Percentiles rank a stretch among this genome's conserved stretches.
Conservation (phyloP, 1,140 invertebrate species). For the Leptestheria dahalacensis region DNA sequence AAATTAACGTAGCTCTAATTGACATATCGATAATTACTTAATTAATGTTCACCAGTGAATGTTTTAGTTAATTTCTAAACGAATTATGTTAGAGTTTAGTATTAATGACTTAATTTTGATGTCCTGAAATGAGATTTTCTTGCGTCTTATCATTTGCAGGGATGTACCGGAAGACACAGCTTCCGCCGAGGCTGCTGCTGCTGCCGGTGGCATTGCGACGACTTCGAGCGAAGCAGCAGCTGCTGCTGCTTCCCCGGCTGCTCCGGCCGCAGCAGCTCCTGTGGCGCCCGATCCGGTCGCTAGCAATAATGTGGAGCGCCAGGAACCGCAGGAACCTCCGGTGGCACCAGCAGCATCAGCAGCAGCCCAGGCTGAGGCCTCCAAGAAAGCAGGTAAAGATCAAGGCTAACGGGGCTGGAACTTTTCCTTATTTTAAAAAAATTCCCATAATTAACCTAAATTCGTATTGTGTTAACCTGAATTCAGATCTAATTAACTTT, state of each 20-base stretch:
- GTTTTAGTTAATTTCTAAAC: too few relatives aligned
- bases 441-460: too few relatives aligned
- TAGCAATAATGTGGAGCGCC: not conserved
- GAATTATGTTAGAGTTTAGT: too few relatives aligned
- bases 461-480: too few relatives aligned
- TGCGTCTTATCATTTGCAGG: not conserved
- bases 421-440: too few relatives aligned
- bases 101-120: too few relatives aligned
- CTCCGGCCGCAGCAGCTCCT: not conserved
- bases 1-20: too few relatives aligned
- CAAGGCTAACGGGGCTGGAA: not conserved
- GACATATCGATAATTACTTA: too few relatives aligned
- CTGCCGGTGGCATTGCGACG: not conserved
- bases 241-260: not conserved
- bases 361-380: slow-evolving; percentile 11
- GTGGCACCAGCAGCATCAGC: slow-evolving; percentile 2
- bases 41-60: too few relatives aligned
- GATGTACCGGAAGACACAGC: not conserved
- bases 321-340: not conserved
- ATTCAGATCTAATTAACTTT: too few relatives aligned
- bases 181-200: not conserved
- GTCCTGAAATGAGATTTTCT: not conserved
- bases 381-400: slow-evolving; percentile 11
- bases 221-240: not conserved
- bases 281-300: too few relatives aligned